Conservation (phyloP, 2,113 vertebrate genomes). For the Salminus brasiliensis region DNA sequence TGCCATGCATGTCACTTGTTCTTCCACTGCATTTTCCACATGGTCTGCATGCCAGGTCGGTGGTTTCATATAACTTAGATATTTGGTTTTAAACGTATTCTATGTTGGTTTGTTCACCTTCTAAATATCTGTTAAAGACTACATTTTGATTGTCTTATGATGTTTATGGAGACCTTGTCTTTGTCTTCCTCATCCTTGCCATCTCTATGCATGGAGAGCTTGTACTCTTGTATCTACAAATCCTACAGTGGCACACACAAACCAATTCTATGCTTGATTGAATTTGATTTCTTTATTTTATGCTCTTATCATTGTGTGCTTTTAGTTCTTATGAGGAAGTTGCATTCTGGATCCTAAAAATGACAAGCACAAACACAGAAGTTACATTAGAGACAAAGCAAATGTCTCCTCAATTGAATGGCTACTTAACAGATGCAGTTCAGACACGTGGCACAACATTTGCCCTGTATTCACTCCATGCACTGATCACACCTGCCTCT, state of each 20-base stretch:
- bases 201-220: background rate
- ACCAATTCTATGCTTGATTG: too few species aligned
- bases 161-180: background rate
- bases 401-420: background rate
- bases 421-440: conserved; percentile 25
- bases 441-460: background rate
- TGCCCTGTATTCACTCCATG: conserved; percentile 36
- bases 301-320: background rate
- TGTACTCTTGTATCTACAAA: background rate
- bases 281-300: background rate
- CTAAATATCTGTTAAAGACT: background rate
- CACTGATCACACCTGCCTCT: conserved; percentile 58
- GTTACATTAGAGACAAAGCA: background rate
- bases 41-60: background rate
- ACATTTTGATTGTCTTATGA: background rate
- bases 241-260: too few species aligned
- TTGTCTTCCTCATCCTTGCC: background rate
- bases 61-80: background rate
- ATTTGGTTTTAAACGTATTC: background rate
- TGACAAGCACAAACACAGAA: background rate
- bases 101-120: background rate
- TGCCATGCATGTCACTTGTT: background rate
- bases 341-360: background rate
- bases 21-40: background rate
- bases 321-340: background rate